Evolutionary conservation across 2,888 invertebrate genomes (phyloP), one percentile per base, ranked within the genome.

Genomic region (Trissolcus japonicus): DNA sequence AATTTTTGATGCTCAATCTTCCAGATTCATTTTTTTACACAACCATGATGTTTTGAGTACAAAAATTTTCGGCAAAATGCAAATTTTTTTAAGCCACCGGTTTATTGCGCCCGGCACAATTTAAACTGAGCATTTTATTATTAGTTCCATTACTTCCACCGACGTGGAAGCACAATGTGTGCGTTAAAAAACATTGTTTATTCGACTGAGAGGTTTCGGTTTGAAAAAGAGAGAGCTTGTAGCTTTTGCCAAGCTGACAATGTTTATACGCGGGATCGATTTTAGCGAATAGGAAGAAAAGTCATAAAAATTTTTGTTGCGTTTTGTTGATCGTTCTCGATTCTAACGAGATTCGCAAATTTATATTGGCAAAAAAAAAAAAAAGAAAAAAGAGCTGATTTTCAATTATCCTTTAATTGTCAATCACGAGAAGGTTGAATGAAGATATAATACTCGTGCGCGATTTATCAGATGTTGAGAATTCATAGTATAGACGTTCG

Each of bases 71-170:
- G 2, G 35, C 35, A 35, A 35, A 35, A 35, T 48, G 40, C 35
- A 55, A 65, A 57, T 57, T 66, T 66, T 35, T 4, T 7, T 1
- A 65, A 54, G 19, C 35, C 11, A 17, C 7, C 40, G n/a, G n/a
- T n/a, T n/a, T n/a, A n/a, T n/a, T 48, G 4, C 14, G 19, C 4
- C 17, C 54, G 48, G 1, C 35, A 11, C 14, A 21, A 9, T 48
- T 55, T n/a, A 13, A 25, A 50, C 40, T 43, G 50, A 50, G 40
- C 50, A 59, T 35, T 68, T 59, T 60, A 53, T 68, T 60, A 60
- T 68, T 59, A 60, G 29, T 60, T 53, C 60, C 43, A 60, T 68
- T 60, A 68, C 17, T 51, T 53, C 25, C 40, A 59, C 60, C 60
- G 25, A 60, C 35, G 17, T 54, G 25, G 7, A n/a, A 14, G 29